phyloP scores from a whole-genome alignment of 30 jellyfish, hydroid and myxozoan species.

The Cassiopea andromeda region DNA sequence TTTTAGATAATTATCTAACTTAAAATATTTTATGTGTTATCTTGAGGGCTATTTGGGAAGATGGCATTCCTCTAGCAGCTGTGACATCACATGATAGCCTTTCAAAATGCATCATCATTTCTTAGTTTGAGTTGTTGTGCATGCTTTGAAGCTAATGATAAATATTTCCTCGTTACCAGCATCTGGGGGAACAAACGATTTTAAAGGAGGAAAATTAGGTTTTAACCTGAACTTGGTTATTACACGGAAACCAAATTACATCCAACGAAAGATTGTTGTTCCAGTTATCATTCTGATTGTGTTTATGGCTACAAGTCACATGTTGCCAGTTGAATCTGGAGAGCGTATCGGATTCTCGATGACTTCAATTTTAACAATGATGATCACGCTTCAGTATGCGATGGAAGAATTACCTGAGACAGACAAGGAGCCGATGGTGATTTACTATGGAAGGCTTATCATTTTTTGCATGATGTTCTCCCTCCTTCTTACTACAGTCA shows the following conservation, averaged over 20 bases:
- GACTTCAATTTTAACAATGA: conserved; percentile 46
- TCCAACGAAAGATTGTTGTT: conserved; percentile 5
- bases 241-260: conserved; percentile 24
- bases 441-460: conserved; percentile 7
- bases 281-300: conserved; percentile 14
- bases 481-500: conserved; percentile 18
- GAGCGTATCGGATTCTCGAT: conserved; percentile 44
- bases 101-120: no score
- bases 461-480: conserved; percentile 23
- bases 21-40: no score
- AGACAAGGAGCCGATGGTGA: conserved; percentile 16
- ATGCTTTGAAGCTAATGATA: not conserved
- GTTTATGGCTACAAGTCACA: not conserved
- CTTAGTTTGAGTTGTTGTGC: not conserved
- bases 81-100: no score
- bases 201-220: not conserved
- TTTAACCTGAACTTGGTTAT: not conserved
- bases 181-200: not conserved
- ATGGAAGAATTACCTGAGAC: conserved; percentile 41
- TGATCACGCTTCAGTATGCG: conserved; percentile 27
- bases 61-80: no score
- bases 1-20: no score
- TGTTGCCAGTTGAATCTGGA: conserved; percentile 48
- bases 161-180: not conserved
- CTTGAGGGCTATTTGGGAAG: no score